phyloP scores from a whole-genome alignment of 2,113 vertebrate genomes.

The Protomyctophum bolini region DNA sequence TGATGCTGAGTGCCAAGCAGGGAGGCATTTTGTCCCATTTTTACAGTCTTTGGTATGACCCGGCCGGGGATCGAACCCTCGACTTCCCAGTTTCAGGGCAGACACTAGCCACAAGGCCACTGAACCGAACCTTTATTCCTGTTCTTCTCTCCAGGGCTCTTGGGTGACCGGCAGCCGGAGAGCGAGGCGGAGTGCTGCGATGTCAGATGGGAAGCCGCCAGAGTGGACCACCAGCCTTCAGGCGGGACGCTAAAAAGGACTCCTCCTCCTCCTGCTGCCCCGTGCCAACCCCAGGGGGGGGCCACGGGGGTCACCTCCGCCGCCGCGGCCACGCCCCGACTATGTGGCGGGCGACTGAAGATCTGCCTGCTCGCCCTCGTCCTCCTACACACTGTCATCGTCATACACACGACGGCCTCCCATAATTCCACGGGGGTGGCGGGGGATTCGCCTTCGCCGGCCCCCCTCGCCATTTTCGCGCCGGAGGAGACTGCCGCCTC shows the following conservation, averaged over 20 bases:
- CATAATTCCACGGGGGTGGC: constrained; percentile 89
- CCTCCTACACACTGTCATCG: constrained; percentile 94
- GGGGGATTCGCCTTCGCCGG: constrained; percentile 32
- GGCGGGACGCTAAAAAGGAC: constrained; percentile 85
- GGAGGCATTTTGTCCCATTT: too few relatives aligned
- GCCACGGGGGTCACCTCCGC: constrained; percentile 87
- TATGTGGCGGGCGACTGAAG: constrained; percentile 93
- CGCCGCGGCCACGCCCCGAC: constrained; percentile 80
- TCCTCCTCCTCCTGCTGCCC: constrained; percentile 78
- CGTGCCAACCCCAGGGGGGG: constrained; percentile 85
- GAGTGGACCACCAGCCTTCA: constrained; percentile 82
- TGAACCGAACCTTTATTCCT: not conserved
- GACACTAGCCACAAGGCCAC: too few relatives aligned
- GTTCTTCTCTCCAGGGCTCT: constrained; percentile 80
- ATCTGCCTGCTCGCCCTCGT: constrained; percentile 95
- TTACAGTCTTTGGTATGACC: too few relatives aligned
- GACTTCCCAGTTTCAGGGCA: too few relatives aligned
- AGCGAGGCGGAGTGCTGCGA: constrained; percentile 95
- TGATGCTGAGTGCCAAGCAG: too few relatives aligned
- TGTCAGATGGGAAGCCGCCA: constrained; percentile 88
- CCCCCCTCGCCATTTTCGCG: constrained; percentile 74
- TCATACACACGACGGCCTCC: constrained; percentile 84
- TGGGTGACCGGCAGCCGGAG: constrained; percentile 87
- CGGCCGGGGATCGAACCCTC: too few relatives aligned
- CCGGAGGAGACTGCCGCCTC: constrained; percentile 84